Evolutionary conservation across 1,140 invertebrate species (phyloP), one percentile per base, ranked within the genome.

Genomic region (Drosophila trapezifrons): DNA sequence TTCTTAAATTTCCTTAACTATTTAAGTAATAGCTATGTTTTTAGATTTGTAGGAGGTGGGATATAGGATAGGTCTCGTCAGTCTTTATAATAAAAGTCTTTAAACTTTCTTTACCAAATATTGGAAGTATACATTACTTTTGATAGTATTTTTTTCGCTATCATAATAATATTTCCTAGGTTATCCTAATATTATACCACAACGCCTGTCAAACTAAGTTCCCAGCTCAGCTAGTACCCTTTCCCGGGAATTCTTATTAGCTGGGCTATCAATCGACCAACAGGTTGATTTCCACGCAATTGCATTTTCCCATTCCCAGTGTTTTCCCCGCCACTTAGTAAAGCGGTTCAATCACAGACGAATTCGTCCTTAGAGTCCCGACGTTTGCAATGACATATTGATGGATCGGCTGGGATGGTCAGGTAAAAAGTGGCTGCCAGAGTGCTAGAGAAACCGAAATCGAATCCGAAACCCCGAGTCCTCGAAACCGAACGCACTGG

Each of bases 211-310:
- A 29, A 32, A 10, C 5, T 3, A 7, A 52, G 20, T 25, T 29
- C 40, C 64, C 66, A 66, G 6, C n/a, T 17, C 13, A 10, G 8
- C 13, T 3, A 18, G n/a, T 18, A 18, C 25, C 20, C 6, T 40
- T 32, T 55, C 18, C 15, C 7, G 37, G 35, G 27, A 60, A 46
- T 86, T 85, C 74, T 71, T 81, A 86, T 85, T 78, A 75, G 82
- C 59, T 69, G 9, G 27, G 18, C 17, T 27, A 62, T 63, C 45
- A 32, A 54, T 22, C 18, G 10, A 37, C 15, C 46, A 38, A 76
- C 82, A 86, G 83, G 79, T 87, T 87, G 65, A 76, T 76, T 80
- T 80, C 54, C 47, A 57, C 27, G 55, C 35, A 60, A 78, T 64
- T 72, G 42, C 65, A 47, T 57, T n/a, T n/a, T 71, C 65, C 64